phyloP scores from a whole-genome alignment of 2,797 vertebrate genomes.

The Pampus argenteus region DNA sequence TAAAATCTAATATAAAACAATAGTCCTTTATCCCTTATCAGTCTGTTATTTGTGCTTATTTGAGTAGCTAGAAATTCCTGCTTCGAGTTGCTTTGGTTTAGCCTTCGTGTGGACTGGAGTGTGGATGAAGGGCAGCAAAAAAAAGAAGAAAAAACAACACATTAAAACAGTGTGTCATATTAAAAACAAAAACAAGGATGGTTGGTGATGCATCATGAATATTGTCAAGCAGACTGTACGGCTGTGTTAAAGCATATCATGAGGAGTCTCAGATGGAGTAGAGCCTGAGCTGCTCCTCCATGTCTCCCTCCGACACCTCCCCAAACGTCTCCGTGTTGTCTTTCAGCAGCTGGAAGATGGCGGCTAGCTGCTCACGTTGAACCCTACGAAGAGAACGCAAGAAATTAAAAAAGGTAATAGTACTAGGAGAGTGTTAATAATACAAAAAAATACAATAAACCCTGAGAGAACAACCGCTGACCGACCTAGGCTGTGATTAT shows the following conservation, averaged over 20 bases:
- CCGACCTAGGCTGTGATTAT: no score
- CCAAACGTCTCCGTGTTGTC: constrained; percentile 94
- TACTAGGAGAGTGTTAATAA: no score
- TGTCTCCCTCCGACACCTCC: constrained; percentile 91
- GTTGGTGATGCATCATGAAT: background rate
- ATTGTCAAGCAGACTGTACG: background rate
- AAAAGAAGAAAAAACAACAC: constrained; percentile 2
- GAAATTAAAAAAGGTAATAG: no score
- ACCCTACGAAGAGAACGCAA: constrained; percentile 84
- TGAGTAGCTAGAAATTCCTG: constrained; percentile 13
- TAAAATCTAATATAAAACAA: constrained; percentile 31
- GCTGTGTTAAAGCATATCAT: constrained; percentile 6
- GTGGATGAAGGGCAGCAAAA: background rate
- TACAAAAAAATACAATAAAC: no score
- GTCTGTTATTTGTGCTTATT: constrained; percentile 23
- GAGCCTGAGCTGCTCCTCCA: constrained; percentile 93
- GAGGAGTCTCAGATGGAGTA: constrained; percentile 89
- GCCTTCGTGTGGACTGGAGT: background rate
- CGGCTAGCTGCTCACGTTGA: constrained; percentile 93
- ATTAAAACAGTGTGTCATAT: background rate
- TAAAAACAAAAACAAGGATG: constrained; percentile 16
- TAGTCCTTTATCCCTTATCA: background rate
- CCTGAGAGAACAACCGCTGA: no score
- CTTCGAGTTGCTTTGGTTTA: constrained; percentile 31
- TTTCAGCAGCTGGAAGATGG: constrained; percentile 94